Base-by-base conservation (phyloP, 2,888 invertebrate genomes). In the Dolichomitus sp. region DNA sequence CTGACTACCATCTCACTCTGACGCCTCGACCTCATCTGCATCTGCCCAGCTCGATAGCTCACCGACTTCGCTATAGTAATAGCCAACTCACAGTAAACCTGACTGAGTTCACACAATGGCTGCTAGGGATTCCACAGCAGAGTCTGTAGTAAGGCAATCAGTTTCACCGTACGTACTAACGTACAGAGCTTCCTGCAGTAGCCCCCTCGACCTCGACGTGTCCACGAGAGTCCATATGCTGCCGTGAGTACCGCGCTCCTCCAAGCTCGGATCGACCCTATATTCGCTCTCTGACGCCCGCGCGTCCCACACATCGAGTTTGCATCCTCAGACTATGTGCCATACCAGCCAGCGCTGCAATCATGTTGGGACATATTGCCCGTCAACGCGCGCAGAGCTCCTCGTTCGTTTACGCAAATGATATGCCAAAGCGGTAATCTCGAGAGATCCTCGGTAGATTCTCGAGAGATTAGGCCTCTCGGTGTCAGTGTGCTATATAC, bases 351-450 rank as follows among this genome's bases (percentile, higher is more conserved):
- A 73, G 33, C 77, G 76, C 66, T 78, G 84, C 86, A 87, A 87
- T 87, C 85, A 87, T 87, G 87, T 86, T 81, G 86, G 88, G 91
- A 93, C 92, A 92, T 93, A 93, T 93, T 91, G 91, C 92, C 92
- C 92, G 92, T 93, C 93, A 93, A 91, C 93, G 89, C 89, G 89
- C 82, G 83, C 86, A 85, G 87, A 90, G 87, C 88, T 85, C 90
- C 90, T 93, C 93, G 90, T 93, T 92, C 92, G 89, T 93, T 93
- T 89, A 86, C 89, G 86, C 91, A 92, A 93, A 93, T 93, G 90
- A 93, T 92, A 92, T 93, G 92, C 92, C 93, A 92, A 92, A 91
- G 85, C 87, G 75, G 83, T 81, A 83, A 84, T 87, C 86, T 80
- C 80, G 68, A 11, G 81, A 88, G 90, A 91, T 91, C 89, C 90